Evolutionary conservation across 1,140 invertebrate genomes (phyloP).

Genomic region (Bombus balteatus): DNA sequence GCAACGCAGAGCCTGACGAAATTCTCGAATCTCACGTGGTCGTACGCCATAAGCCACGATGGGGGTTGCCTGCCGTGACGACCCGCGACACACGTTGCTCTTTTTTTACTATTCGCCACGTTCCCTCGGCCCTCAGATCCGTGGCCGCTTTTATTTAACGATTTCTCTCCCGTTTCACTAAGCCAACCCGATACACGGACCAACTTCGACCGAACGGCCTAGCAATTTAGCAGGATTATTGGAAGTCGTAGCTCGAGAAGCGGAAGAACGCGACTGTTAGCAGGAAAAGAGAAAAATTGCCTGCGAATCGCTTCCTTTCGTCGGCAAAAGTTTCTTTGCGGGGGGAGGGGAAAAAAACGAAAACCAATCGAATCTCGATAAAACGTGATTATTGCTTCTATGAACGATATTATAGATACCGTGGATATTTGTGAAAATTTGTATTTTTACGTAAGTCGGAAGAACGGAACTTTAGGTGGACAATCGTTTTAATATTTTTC

Average conservation of each 20-base stretch:
- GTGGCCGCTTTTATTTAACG: conserved; percentile 65
- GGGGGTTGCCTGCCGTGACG: conserved; percentile 67
- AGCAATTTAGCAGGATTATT: conserved; percentile 63
- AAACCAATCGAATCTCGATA: neutral
- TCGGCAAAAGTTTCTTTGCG: neutral
- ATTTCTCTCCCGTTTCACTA: conserved; percentile 69
- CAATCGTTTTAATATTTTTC: neutral
- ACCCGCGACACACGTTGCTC: conserved; percentile 57
- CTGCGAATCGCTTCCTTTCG: neutral
- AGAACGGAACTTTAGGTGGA: neutral
- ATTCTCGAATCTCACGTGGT: conserved; percentile 66
- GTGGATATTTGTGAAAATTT: neutral
- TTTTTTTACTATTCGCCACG: conserved; percentile 60
- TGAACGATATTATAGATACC: neutral
- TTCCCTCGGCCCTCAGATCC: conserved; percentile 44
- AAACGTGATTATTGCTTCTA: neutral
- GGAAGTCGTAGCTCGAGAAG: conserved; percentile 48
- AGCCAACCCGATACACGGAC: conserved; percentile 49
- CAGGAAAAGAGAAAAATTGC: conserved; percentile 3
- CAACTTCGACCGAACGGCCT: conserved; percentile 37
- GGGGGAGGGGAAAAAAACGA: neutral
- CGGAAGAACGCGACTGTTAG: conserved; percentile 32
- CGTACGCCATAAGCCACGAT: conserved; percentile 59
- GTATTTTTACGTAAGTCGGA: accelerated
- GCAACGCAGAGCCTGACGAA: conserved; percentile 55